Evolutionary conservation across 2,797 vertebrate species (phyloP).

Genomic region (Lepilemur ruficaudatus): DNA sequence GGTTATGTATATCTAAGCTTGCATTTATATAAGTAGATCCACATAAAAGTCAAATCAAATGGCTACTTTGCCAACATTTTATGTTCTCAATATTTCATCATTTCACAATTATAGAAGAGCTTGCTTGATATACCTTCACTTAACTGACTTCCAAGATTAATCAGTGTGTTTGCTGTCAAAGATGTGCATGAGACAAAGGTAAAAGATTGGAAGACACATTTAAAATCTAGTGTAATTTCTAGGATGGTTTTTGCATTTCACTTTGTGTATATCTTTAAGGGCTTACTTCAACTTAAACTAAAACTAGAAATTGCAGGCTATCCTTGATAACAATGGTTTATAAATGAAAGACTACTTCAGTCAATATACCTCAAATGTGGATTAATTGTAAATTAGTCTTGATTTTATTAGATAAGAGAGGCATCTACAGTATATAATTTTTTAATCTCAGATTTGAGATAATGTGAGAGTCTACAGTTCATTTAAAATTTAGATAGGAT

Average conservation of each 20-base stretch:
- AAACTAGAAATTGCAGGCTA: background rate
- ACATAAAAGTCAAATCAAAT: background rate
- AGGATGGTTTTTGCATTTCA: background rate
- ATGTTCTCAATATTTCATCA: background rate
- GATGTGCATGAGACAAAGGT: background rate
- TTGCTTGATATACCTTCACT: background rate
- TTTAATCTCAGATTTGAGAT: background rate
- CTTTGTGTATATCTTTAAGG: background rate
- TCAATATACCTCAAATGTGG: background rate
- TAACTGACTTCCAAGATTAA: background rate
- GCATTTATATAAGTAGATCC: background rate
- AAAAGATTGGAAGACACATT: background rate
- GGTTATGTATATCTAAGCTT: background rate
- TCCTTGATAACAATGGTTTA: background rate
- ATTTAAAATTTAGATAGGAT: background rate
- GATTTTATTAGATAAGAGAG: background rate
- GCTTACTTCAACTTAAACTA: background rate
- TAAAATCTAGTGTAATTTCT: background rate
- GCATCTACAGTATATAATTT: background rate
- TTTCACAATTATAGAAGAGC: background rate
- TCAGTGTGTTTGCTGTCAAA: background rate
- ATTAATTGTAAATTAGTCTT: background rate
- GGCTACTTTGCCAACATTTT: background rate
- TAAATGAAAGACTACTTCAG: background rate
- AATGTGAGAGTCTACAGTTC: background rate